Evolutionary conservation across 2,888 invertebrate species (phyloP), one percentile per base, ranked within the genome.

Genomic region (Drosophila tanythrix): DNA sequence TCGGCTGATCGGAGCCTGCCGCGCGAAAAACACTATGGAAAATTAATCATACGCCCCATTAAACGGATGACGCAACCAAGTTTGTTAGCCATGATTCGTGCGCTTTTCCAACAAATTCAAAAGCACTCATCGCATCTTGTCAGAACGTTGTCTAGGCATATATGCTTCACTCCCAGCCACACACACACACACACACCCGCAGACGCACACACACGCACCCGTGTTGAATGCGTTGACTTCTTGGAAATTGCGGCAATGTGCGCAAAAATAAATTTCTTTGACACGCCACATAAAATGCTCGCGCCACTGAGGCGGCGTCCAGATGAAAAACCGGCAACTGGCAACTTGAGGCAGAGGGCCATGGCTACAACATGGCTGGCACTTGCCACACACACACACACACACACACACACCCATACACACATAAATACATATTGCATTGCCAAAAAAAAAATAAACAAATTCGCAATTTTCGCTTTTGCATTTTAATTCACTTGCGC

Each of bases 41-140:
- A 82, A 85, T 89, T 86, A 89, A 89, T 86, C 89, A 86, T 86
- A 89, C 85, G 85, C 89, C 88, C 85, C 85, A 89, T 86, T 87
- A 85, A 81, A 83, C 88, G 81, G 40, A 87, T 85, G 85, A 85
- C 87, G 85, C 70, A 81, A 80, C 64, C 63, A 64, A 78, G 55
- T 68, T 64, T 57, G 56, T 67, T 68, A 56, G 69, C 55, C 61
- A 77, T 70, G 77, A 80, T 77, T 75, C 88, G 80, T 66, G 72
- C 64, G 52, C 74, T 82, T 70, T 83, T 78, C 64, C 70, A 79
- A 70, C 61, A 70, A 78, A 83, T 79, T 51, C 56, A 67, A 64
- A 70, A 79, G 79, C 74, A 85, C 81, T 84, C 86, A 83, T 83
- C 86, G 61, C 56, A 38, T 67, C 60, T 70, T 70, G 79, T 79